phyloP scores from a whole-genome alignment of 2,888 invertebrate species.

The Acholoe squamosa region DNA sequence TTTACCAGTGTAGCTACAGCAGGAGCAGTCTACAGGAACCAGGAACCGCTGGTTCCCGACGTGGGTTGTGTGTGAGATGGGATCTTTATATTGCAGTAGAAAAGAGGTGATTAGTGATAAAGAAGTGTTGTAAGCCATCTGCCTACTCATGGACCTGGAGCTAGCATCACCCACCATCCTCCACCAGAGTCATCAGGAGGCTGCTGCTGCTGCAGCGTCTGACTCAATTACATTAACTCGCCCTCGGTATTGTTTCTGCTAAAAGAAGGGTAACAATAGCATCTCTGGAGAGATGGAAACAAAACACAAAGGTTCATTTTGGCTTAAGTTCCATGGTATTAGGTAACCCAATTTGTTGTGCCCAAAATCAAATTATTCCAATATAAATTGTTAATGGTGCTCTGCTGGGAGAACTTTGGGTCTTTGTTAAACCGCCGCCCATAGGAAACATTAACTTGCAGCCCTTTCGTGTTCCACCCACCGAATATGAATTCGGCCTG shows the following conservation, averaged over 20 bases:
- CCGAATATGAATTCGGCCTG: conserved; percentile 52
- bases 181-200: conserved; percentile 11
- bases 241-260: conserved; percentile 54
- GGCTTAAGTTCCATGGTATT: conserved; percentile 62
- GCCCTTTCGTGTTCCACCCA: conserved; percentile 10
- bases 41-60: conserved; percentile 9
- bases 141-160: conserved; percentile 1
- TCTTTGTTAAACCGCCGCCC: conserved; percentile 54
- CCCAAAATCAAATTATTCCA: conserved; percentile 64
- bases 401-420: conserved; percentile 41
- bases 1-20: too few species aligned
- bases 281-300: conserved; percentile 61
- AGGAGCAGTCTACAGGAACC: not conserved
- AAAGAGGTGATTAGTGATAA: conserved; percentile 55
- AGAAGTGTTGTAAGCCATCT: conserved; percentile 54
- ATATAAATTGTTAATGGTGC: conserved; percentile 63
- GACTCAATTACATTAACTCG: conserved; percentile 53
- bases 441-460: conserved; percentile 54
- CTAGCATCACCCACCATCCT: conserved; percentile 1
- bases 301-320: conserved; percentile 55
- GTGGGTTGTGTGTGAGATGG: conserved; percentile 13
- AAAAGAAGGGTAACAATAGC: conserved; percentile 57
- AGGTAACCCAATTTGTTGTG: conserved; percentile 63
- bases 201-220: not conserved
- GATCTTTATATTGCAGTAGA: conserved; percentile 48